Evolutionary conservation across 2,113 vertebrate genomes (phyloP).

Genomic region (Hyperoodon ampullatus): DNA sequence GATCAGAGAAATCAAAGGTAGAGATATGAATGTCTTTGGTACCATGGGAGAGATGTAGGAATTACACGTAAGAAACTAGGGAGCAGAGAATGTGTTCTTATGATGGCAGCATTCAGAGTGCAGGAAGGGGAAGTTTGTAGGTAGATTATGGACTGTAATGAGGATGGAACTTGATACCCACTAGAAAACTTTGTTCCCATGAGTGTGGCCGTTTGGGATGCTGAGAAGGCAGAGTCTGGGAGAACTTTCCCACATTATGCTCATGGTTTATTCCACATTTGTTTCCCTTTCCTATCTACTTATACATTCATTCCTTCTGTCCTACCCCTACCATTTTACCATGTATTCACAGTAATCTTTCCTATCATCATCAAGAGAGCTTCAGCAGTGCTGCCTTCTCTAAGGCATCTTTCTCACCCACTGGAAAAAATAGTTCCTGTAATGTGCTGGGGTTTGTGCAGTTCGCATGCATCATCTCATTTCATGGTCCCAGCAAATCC

Average conservation of each 20-base stretch:
- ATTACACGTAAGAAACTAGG: background rate
- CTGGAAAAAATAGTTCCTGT: background rate
- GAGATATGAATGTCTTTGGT: background rate
- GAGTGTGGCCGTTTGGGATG: background rate
- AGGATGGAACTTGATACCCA: background rate
- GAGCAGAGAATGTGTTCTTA: background rate
- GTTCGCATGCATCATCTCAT: background rate
- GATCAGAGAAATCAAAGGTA: constrained; percentile 16
- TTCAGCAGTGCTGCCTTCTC: background rate
- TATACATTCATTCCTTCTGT: background rate
- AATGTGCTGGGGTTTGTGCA: background rate
- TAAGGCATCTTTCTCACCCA: background rate
- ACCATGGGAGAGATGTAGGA: background rate
- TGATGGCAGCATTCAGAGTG: background rate
- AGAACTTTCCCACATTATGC: background rate
- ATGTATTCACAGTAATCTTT: background rate
- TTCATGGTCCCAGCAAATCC: background rate
- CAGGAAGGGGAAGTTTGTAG: background rate
- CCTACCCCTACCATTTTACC: background rate
- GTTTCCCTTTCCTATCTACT: background rate
- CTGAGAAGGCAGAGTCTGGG: background rate
- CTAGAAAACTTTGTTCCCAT: constrained; percentile 12
- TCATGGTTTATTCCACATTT: background rate
- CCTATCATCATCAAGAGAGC: background rate
- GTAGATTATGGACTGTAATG: background rate